phyloP scores from a whole-genome alignment of 2,888 invertebrate species.

The Apodemia zela region DNA sequence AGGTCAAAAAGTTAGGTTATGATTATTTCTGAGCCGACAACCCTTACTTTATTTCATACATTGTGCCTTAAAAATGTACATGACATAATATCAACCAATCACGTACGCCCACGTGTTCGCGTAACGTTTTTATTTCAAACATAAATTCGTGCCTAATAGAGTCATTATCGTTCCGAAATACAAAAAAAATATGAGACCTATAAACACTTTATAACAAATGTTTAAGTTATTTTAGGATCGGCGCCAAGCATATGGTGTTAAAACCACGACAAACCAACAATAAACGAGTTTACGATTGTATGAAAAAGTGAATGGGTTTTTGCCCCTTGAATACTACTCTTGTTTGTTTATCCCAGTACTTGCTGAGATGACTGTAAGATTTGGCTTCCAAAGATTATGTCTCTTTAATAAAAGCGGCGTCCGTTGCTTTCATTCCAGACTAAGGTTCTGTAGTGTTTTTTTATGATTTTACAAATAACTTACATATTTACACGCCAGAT shows the following conservation, averaged over 20 bases:
- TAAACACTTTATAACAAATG: conserved; percentile 8
- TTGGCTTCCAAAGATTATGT: conserved; percentile 17
- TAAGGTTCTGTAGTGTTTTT: too few species aligned
- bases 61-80: too few species aligned
- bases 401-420: conserved; percentile 13
- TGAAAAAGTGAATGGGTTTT: conserved; percentile 51
- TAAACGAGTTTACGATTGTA: conserved; percentile 50
- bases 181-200: conserved; percentile 1
- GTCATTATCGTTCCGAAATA: neutral
- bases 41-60: too few species aligned
- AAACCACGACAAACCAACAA: conserved; percentile 39
- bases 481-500: too few species aligned
- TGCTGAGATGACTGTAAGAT: conserved; percentile 60
- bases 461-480: too few species aligned
- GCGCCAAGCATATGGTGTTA: conserved; percentile 70
- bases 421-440: too few species aligned
- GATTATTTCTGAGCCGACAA: too few species aligned
- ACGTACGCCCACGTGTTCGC: neutral
- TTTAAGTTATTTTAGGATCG: conserved; percentile 33
- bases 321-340: conserved; percentile 52
- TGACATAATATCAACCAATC: too few species aligned
- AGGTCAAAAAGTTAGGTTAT: too few species aligned
- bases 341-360: conserved; percentile 54
- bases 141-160: neutral
- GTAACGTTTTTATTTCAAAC: neutral